phyloP scores from a whole-genome alignment of 92 coral and sea anemone genomes.

The Epizoanthus rinbou region DNA sequence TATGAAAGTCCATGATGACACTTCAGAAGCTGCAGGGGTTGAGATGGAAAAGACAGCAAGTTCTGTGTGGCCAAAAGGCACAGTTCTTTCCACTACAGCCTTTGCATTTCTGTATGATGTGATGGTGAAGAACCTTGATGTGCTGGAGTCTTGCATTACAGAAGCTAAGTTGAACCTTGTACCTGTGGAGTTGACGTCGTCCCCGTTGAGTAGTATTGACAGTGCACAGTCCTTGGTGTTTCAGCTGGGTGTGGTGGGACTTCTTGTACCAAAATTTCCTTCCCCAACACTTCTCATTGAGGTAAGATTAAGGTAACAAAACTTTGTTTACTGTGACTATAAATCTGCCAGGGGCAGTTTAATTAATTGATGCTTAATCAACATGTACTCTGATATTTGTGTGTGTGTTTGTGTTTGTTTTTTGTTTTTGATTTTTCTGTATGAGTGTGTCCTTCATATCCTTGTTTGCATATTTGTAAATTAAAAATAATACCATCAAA shows the following conservation, averaged over 20 bases:
- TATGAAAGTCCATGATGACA: slow-evolving; percentile 1
- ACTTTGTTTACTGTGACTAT: too few species aligned
- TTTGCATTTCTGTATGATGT: slow-evolving; percentile 20
- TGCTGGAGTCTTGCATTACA: slow-evolving; percentile 1
- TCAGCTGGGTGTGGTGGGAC: slow-evolving; percentile 38
- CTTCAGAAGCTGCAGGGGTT: neutral
- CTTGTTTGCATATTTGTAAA: too few species aligned
- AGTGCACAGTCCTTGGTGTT: slow-evolving; percentile 15
- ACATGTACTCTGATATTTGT: too few species aligned
- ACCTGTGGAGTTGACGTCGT: neutral
- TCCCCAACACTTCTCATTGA: slow-evolving; percentile 4
- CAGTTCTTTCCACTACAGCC: slow-evolving; percentile 12
- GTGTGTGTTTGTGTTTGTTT: too few species aligned
- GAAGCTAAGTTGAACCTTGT: slow-evolving; percentile 26
- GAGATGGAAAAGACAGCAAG: neutral
- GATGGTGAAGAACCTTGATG: slow-evolving; percentile 23
- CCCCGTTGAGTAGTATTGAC: neutral
- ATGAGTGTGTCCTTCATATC: too few species aligned
- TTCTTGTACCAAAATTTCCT: slow-evolving; percentile 28
- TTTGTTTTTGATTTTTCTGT: too few species aligned
- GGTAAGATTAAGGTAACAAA: slow-evolving; percentile 5
- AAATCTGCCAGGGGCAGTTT: too few species aligned
- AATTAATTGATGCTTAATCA: too few species aligned
- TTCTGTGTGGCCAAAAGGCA: slow-evolving; percentile 32
- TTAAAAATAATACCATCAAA: too few species aligned